Evolutionary conservation across 2,797 vertebrate genomes (phyloP), one percentile per base, ranked within the genome.

Genomic region (Eulemur mongoz): DNA sequence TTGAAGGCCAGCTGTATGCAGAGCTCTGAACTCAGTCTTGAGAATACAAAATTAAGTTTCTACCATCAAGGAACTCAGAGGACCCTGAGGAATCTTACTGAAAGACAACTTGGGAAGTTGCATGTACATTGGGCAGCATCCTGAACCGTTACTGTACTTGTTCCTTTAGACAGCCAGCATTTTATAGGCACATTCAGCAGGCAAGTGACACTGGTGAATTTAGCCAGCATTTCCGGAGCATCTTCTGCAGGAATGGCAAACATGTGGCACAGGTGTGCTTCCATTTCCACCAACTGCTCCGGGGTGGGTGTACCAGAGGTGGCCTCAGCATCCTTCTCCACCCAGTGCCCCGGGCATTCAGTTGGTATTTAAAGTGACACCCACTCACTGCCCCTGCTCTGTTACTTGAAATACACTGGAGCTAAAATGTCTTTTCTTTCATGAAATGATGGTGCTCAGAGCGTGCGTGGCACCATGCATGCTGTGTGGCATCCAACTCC

Each of bases 391-490:
- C 32, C 14, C 50, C 75, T 61, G 9, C 57, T 89, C 80, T 89
- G 79, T 27, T 57, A 43, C n/a, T 32, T 50, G 90, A 83, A 89
- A 85, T 67, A 30, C 20, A 32, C 11, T 23, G 11, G 79, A 20
- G 43, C 59, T 69, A 27, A 91, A n/a, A 35, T 13, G 38, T 38
- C 45, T n/a, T 59, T 79, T 83, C 23, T 63, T 38, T 48, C 27
- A 9, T 70, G n/a, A 81, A 70, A 67, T 40, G 45, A 25, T 10
- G n/a, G 45, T 18, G 35, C 61, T 70, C 38, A 30, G 59, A 30
- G 43, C 0, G 1, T 25, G 7, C 1, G 0, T 6, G 70, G 48
- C 2, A 5, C 5, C 35, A 4, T 0, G 10, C 4, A 20, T 14
- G 32, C 45, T 76, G 80, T 17, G 6, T n/a, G 17, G 27, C 10